Conservation (phyloP, 1,140 invertebrate genomes). For the Cyclina sinensis region DNA sequence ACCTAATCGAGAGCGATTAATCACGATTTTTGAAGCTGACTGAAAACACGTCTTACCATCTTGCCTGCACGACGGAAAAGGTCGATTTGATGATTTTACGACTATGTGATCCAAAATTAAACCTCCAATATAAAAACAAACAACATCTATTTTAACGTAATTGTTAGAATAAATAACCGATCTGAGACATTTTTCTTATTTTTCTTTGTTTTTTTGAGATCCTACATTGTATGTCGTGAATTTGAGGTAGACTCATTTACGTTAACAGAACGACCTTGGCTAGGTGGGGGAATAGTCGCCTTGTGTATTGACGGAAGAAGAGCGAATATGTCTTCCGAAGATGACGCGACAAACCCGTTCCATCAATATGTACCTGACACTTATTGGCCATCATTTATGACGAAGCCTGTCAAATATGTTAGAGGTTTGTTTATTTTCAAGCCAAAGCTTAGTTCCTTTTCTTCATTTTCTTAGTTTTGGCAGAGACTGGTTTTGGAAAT, state of each 20-base stretch:
- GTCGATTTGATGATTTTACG: slow-evolving; percentile 39
- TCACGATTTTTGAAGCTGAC: not conserved
- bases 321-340: not conserved
- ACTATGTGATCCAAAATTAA: no score
- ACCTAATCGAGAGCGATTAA: not conserved
- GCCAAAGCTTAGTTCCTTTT: no score
- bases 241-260: not conserved
- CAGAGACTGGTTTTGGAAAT: no score
- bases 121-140: no score
- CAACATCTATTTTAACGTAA: no score
- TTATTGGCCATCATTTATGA: not conserved
- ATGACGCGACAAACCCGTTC: not conserved
- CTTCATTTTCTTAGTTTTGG: no score
- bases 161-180: no score
- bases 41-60: slow-evolving; percentile 69
- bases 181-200: no score
- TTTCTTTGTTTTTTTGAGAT: no score
- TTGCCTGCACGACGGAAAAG: slow-evolving; percentile 65
- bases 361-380: not conserved
- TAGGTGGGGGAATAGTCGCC: no score
- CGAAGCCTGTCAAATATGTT: not conserved
- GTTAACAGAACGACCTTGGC: not conserved
- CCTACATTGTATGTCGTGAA: no score
- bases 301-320: no score
- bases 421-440: not conserved